Conservation (phyloP, 2,888 invertebrate genomes). For the Machimus atricapillus region DNA sequence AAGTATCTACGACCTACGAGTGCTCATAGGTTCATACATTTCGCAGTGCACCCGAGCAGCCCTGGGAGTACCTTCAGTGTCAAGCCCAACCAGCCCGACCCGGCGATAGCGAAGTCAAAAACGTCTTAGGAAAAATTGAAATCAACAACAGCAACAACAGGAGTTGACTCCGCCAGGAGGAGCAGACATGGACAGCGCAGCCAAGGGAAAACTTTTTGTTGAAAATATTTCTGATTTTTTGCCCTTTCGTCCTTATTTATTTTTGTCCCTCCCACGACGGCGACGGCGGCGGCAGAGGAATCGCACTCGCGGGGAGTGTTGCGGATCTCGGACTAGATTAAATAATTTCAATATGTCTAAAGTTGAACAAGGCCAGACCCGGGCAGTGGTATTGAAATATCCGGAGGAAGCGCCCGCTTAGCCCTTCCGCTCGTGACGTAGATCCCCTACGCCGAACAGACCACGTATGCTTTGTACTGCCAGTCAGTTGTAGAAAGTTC, state of each 20-base stretch:
- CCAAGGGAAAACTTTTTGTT: neutral
- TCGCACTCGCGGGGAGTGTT: neutral
- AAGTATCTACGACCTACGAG: neutral
- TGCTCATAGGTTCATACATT: neutral
- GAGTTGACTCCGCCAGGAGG: neutral
- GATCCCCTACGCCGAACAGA: neutral
- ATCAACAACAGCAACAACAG: slow-evolving; percentile 3
- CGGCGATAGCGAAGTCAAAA: neutral
- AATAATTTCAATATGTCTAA: slow-evolving; percentile 29
- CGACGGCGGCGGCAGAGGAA: neutral
- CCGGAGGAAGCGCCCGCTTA: neutral
- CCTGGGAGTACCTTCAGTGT: neutral
- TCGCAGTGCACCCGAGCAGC: neutral
- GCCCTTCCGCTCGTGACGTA: neutral
- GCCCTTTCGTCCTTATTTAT: neutral
- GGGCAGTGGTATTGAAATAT: neutral
- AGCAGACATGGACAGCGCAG: neutral
- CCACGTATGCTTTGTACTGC: neutral
- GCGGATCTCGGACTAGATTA: neutral
- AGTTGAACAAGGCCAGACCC: neutral
- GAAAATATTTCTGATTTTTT: neutral
- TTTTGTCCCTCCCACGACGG: neutral
- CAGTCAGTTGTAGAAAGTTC: slow-evolving; percentile 5
- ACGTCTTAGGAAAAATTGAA: slow-evolving; percentile 8
- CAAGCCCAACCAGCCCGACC: neutral